Evolutionary conservation across 2,113 vertebrate genomes (phyloP).

Genomic region (Nycticebus coucang): DNA sequence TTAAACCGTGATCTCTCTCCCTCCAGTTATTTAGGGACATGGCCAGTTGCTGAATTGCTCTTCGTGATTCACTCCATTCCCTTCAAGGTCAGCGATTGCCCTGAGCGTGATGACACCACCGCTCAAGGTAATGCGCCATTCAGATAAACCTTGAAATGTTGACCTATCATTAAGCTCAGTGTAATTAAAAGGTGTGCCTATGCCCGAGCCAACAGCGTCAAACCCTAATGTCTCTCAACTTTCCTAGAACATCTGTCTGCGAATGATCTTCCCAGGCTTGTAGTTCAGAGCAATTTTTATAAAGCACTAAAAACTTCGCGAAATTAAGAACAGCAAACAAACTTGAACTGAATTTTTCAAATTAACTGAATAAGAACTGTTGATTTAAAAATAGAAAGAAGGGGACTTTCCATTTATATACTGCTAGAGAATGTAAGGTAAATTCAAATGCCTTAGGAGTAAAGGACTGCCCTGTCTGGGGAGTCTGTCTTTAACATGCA

Average conservation of each 20-base stretch:
- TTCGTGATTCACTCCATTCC: slow-evolving; percentile 44
- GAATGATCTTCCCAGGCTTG: slow-evolving; percentile 2
- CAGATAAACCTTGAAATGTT: slow-evolving; percentile 43
- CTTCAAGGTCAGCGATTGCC: slow-evolving; percentile 67
- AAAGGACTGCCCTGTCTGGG: neutral
- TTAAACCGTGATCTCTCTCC: neutral
- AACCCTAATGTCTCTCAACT: neutral
- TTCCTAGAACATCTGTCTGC: neutral
- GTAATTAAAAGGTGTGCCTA: slow-evolving; percentile 50
- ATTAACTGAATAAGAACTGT: neutral
- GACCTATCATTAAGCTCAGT: slow-evolving; percentile 11
- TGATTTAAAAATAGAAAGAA: neutral
- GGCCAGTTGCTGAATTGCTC: slow-evolving; percentile 45
- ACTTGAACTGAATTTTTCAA: neutral
- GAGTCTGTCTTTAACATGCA: neutral
- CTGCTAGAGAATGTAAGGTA: neutral
- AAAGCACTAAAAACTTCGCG: slow-evolving; percentile 20
- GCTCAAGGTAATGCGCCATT: neutral
- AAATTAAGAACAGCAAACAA: slow-evolving; percentile 20
- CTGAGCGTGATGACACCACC: slow-evolving; percentile 28
- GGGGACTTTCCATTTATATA: neutral
- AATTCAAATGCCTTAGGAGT: neutral
- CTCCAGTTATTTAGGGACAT: slow-evolving; percentile 32
- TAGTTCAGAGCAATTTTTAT: slow-evolving; percentile 12
- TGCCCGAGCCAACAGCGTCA: slow-evolving; percentile 16